Base-by-base conservation (phyloP, 2,113 vertebrate genomes). In the Ranitomeya variabilis region DNA sequence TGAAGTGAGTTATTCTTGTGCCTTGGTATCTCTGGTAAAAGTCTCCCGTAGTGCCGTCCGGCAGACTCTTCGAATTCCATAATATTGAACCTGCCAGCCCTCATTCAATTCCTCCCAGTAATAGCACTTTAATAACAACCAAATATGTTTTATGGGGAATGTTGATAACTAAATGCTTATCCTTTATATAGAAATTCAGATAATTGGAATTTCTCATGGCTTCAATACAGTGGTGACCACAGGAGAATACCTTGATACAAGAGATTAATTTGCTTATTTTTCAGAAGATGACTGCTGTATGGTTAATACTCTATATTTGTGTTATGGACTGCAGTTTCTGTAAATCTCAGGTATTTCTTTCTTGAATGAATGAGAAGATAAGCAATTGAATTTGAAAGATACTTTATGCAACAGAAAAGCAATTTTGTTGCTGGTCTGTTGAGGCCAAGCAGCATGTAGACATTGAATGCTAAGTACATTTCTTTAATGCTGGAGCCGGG, bases 321-420 rank as follows among this genome's bases (percentile, higher is more conserved):
- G 90, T 94, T 91, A 91, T 91, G 90, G 91, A 79, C 83, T 93
- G 90, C 92, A 85, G 86, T 91, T 92, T 89, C 94, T 95, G 90
- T 93, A 92, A 94, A 93, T 93, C 92, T 93, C 91, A 93, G 92
- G 91, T 94, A 91, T 94, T 90, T 90, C 91, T 91, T 93, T 93
- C 91, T 93, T 94, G 91, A 94, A 93, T 94, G 93, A 95, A 95
- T 90, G 91, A 95, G 90, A 89, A 95, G 92, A 94, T 95, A 95
- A 95, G 92, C 93, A 95, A 94, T 95, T 95, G 94, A 94, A 94
- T 95, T 94, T 95, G 93, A 95, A 95, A 95, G 92, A 94, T 92
- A 93, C 91, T 95, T 95, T 94, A 95, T 94, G 92, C 92, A 94
- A 94, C 92, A 95, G 93, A 94, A 95, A 95, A 95, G 91, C 94